These are phyloP conservation scores for Lydus trimaculatus DNA, from an alignment of 2,888 invertebrate species.

Conservation along the genomic window DNA sequence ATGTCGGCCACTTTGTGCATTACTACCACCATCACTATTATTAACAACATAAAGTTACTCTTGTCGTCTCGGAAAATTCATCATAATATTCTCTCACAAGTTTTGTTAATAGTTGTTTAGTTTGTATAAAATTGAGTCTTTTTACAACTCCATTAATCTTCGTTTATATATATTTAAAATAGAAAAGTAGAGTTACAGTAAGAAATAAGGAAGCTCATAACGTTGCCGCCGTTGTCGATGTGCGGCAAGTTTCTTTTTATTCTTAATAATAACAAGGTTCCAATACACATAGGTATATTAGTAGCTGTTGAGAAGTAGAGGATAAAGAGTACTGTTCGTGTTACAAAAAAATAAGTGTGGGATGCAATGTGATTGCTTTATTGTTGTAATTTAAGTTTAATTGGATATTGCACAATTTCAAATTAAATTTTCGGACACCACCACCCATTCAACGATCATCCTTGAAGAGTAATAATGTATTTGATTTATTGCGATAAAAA, in stretches of 20 bases:
- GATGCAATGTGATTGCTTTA: no score
- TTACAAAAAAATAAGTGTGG: background rate
- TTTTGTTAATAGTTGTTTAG: conserved; percentile 8
- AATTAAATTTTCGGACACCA: background rate
- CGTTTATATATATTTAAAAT: background rate
- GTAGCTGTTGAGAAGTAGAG: no score
- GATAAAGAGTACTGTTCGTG: no score
- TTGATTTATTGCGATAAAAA: background rate
- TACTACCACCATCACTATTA: conserved; percentile 15
- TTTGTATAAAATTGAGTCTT: background rate
- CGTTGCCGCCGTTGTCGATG: no score
- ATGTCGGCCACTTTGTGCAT: conserved; percentile 25
- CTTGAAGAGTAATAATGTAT: background rate
- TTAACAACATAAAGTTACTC: background rate
- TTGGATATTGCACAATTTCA: background rate
- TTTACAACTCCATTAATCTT: conserved; percentile 9
- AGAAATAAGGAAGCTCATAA: no score
- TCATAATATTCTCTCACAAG: conserved; percentile 13
- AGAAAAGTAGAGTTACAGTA: background rate
- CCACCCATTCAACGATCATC: background rate
- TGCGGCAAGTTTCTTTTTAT: no score
- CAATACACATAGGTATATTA: no score
- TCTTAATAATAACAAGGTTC: no score
- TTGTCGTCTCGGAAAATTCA: conserved; percentile 12
- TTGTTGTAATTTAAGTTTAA: background rate